Conservation (phyloP, 2,113 vertebrate species). For the Lathamus discolor region DNA sequence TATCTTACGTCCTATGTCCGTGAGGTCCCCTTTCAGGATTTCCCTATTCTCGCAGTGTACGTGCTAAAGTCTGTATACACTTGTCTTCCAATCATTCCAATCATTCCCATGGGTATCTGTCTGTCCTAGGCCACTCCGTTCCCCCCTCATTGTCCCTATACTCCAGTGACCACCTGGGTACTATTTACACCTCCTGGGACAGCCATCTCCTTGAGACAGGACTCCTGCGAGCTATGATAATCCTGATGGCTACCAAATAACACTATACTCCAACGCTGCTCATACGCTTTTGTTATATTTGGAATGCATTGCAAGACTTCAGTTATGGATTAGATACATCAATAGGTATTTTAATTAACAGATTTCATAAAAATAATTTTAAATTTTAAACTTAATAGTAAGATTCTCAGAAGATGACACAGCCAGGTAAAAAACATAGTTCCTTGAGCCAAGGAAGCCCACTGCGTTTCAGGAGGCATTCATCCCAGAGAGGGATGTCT, state of each 20-base stretch:
- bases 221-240: background rate
- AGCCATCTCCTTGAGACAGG: background rate
- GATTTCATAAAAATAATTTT: background rate
- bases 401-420: background rate
- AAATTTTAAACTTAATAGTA: background rate
- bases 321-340: background rate
- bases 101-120: background rate
- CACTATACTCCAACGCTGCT: accelerated
- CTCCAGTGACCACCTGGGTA: background rate
- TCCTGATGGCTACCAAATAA: background rate
- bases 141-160: background rate
- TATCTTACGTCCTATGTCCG: background rate
- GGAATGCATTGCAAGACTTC: background rate
- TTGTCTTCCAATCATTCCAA: accelerated
- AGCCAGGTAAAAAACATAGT: background rate
- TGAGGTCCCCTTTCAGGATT: background rate
- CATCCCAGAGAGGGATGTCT: background rate
- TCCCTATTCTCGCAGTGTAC: background rate
- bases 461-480: background rate
- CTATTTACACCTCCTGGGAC: background rate
- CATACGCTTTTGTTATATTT: background rate
- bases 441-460: background rate
- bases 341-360: background rate
- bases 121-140: background rate
- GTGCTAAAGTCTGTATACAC: background rate